Percentiles rank a stretch among this genome's conserved stretches.
Evolutionary conservation across 2,797 vertebrate genomes (phyloP).

Genomic region (Strix occidentalis): DNA sequence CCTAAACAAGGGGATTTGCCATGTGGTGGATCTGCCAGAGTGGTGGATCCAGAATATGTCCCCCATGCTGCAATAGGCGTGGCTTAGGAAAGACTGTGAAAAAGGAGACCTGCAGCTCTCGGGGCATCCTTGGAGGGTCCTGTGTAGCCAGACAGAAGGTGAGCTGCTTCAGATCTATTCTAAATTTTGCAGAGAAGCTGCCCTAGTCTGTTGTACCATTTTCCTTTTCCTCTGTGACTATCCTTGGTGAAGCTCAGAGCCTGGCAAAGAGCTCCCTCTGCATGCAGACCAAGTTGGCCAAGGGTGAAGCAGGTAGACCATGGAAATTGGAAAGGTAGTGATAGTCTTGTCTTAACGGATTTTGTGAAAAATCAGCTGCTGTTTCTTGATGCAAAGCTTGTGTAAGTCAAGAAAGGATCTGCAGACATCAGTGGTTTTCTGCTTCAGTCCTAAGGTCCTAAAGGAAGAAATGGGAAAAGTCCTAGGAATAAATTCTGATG

Average conservation of each 20-base stretch:
- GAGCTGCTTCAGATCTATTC: not conserved
- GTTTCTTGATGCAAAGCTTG: not conserved
- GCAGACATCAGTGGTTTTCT: not conserved
- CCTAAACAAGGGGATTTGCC: not conserved
- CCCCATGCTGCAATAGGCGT: not conserved
- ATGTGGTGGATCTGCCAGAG: not conserved
- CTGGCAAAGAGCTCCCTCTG: not conserved
- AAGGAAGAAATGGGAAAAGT: not conserved
- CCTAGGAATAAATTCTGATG: not conserved
- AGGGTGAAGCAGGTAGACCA: not conserved
- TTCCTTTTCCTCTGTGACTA: not conserved
- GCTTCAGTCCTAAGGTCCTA: not conserved
- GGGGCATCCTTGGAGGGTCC: not conserved
- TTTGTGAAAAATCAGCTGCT: not conserved
- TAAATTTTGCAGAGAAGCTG: not conserved
- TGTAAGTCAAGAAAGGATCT: not conserved
- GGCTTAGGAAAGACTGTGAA: not conserved
- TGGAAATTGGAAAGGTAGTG: not conserved
- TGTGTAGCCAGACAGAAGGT: not conserved
- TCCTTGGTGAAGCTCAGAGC: not conserved
- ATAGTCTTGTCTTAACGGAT: not conserved
- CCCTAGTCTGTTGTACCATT: not conserved
- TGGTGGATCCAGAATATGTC: not conserved
- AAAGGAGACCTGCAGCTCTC: not conserved
- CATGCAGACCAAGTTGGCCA: not conserved